Base-by-base conservation (phyloP, 2,888 invertebrate genomes). In the Drosophila gaucha region DNA sequence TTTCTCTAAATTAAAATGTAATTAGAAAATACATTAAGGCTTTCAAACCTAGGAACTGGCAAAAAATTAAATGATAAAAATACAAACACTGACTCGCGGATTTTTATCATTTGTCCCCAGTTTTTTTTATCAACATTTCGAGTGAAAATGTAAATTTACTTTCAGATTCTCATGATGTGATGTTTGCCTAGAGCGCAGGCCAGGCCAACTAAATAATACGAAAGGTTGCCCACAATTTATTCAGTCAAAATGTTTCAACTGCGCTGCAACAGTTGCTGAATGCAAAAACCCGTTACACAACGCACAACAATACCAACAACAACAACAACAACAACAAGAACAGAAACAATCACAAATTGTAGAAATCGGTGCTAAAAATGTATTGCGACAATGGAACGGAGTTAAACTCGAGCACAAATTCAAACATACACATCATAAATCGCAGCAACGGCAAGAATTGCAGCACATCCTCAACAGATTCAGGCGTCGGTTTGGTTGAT, bases 391-490 rank as follows among this genome's bases (percentile, higher is more conserved):
- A 70, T 82, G 74, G 78, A 39, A 78, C 73, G 65, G 86, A 89
- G 69, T 54, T 82, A 55, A 85, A 59, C 55, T 65, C 67, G 58
- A 64, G 39, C 50, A 52, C 57, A 49, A 57, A 46, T 49, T 56
- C 56, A 22, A 80, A 67, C 35, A 47, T 58, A 28, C 76, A 78
- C 26, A 69, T 66, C 20, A 72, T 62, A 51, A 85, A 82, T 46
- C 54, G 82, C 44, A 56, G 73, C 12, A 78, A 72, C 33, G 79
- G 75, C 36, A 83, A 83, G 50, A 85, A 85, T 55, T 79, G 88
- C 72, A 89, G 90, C 67, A 86, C 90, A 64, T 88, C 89, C 26
- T 90, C 91, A 44, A 86, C 89, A 57, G 91, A 91, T 75, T 91
- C 91, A 14, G 91, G 91, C 31, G 90, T 91, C 31, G 83, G 89